Evolutionary conservation across 2,888 invertebrate species (phyloP), one percentile per base, ranked within the genome.

Genomic region (Exephanes ischioxanthus): DNA sequence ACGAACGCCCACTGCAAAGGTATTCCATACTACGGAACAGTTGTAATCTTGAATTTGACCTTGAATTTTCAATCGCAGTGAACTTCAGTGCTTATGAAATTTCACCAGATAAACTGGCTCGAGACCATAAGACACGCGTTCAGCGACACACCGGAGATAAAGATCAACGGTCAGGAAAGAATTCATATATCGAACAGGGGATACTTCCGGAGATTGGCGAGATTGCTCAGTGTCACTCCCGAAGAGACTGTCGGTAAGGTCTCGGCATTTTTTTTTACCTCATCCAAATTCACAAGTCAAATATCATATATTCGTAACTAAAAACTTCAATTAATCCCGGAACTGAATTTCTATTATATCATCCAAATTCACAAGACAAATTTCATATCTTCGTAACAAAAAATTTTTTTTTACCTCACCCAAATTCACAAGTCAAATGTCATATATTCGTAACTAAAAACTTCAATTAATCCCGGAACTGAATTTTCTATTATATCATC

Each of bases 41-140:
- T 6, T 1, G 0, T 7, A 26, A 30, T 1, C 2, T n/a, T 7
- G 16, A 33, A 33, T 30, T 16, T 33, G 5, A 61, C n/a, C 5
- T 6, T 7, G 7, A 61, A 30, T 61, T 61, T 61, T 30, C 16
- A 58, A 19, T 22, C 26, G 11, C 26, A 3, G 2, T 61, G 30
- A 30, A 33, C 26, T 30, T 45, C 14, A 7, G 61, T 16, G 2
- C 16, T 61, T 30, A 16, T 33, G 3, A 33, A 55, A 37, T 48
- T 58, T 76, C 45, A 67, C 14, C 48, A 85, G 85, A 81, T 85
- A 37, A 73, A 85, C 22, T 85, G 85, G 85, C 72, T 80, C 19
- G 70, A 78, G 11, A 71, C 53, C 4, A 79, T 85, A 48, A 45
- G 63, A 68, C 61, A 41, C 11, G 41, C 55, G 2, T 81, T 81